A percentile compares a stretch with the other conserved stretches of the same genome.
Evolutionary conservation across 2,113 vertebrate species (phyloP).

Genomic region (Oryctolagus cuniculus): mOryCun1.1 NC_091450.1:19884501-19885000

Average conservation of each 20-base stretch:
- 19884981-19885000: not conserved
- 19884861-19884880: not conserved
- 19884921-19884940: not conserved
- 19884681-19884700: constrained; percentile 62
- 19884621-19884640: constrained; percentile 21
- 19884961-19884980: not conserved
- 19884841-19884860: accelerated
- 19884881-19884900: not conserved
- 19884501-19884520: not conserved
- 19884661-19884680: constrained; percentile 36
- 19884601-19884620: not conserved
- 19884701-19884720: constrained; percentile 59
- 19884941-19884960: not conserved
- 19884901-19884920: not conserved
- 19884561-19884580: not conserved
- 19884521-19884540: not conserved
- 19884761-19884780: not conserved
- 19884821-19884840: not conserved
- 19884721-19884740: constrained; percentile 50
- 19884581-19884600: not conserved
- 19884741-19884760: constrained; percentile 9
- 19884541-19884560: constrained; percentile 57
- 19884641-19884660: constrained; percentile 33
- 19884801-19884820: not conserved
- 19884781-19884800: not conserved